A percentile compares a stretch with the other conserved stretches of the same genome.
phyloP scores from a whole-genome alignment of 2,113 vertebrate genomes.

The Pelecanus crispus region DNA sequence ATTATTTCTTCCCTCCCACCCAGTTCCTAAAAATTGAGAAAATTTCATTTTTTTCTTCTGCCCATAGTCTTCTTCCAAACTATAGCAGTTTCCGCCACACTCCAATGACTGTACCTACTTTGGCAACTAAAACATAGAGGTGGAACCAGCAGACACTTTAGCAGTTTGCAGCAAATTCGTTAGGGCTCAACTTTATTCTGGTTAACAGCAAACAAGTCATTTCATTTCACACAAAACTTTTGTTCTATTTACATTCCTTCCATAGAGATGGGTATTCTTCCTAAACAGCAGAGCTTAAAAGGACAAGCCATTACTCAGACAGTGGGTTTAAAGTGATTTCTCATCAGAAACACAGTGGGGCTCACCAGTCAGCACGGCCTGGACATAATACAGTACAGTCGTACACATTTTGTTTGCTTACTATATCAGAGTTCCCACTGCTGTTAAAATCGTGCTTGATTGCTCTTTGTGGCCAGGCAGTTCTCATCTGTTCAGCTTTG shows the following conservation, averaged over 20 bases:
- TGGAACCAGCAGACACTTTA: neutral
- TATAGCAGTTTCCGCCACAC: neutral
- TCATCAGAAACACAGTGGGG: neutral
- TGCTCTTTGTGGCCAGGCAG: slow-evolving; percentile 79
- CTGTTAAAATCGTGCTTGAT: slow-evolving; percentile 78
- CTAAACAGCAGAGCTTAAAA: neutral
- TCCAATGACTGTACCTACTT: neutral
- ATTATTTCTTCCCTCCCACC: neutral
- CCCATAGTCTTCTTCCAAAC: neutral
- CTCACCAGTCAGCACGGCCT: neutral
- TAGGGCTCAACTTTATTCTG: neutral
- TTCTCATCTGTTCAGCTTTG: slow-evolving; percentile 78
- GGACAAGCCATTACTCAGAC: neutral
- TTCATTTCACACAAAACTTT: neutral
- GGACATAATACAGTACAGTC: neutral
- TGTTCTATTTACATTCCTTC: neutral
- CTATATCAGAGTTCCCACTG: slow-evolving; percentile 83
- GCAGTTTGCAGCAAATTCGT: neutral
- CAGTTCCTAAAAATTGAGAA: neutral
- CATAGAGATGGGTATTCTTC: neutral
- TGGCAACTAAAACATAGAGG: neutral
- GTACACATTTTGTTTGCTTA: slow-evolving; percentile 63
- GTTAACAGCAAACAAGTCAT: neutral
- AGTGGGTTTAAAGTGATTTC: neutral
- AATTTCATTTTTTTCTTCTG: neutral